phyloP scores from a whole-genome alignment of 1,140 invertebrate species.

The Scaptomyza pallida region DNA sequence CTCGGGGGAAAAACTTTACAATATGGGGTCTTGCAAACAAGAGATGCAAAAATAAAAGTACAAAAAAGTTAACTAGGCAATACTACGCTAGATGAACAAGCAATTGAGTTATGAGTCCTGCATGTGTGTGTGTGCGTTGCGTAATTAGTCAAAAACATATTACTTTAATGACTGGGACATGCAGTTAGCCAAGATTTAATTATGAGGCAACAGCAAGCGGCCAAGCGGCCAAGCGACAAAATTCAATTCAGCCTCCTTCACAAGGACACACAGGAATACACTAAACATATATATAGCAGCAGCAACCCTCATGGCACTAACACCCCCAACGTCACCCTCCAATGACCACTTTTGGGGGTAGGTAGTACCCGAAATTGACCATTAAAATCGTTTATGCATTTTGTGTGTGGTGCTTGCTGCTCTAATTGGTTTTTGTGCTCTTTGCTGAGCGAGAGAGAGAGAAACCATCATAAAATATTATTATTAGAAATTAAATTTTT shows the following conservation, averaged over 20 bases:
- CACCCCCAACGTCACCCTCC: background rate
- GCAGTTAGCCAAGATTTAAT: constrained; percentile 52
- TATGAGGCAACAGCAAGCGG: constrained; percentile 41
- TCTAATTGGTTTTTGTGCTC: constrained; percentile 49
- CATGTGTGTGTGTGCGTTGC: constrained; percentile 9
- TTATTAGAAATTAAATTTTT: constrained; percentile 62
- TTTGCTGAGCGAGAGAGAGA: background rate
- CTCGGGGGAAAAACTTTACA: background rate
- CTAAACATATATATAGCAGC: background rate
- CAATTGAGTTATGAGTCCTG: constrained; percentile 52
- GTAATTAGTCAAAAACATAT: constrained; percentile 65
- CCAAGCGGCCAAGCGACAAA: constrained; percentile 48
- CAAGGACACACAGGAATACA: constrained; percentile 1
- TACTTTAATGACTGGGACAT: constrained; percentile 57
- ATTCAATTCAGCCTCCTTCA: constrained; percentile 39
- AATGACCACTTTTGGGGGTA: background rate
- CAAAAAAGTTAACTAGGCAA: constrained; percentile 9
- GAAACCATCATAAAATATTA: constrained; percentile 55
- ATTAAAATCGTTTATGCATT: constrained; percentile 65
- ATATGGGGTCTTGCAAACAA: constrained; percentile 10
- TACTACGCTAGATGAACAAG: constrained; percentile 8
- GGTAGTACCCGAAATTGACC: constrained; percentile 46
- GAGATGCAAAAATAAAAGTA: background rate
- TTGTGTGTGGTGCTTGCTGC: constrained; percentile 50
- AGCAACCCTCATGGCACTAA: background rate